These are phyloP conservation scores for Oxycera nigricornis DNA, from an alignment of 2,888 invertebrate genomes.

Conservation along the genomic window DNA sequence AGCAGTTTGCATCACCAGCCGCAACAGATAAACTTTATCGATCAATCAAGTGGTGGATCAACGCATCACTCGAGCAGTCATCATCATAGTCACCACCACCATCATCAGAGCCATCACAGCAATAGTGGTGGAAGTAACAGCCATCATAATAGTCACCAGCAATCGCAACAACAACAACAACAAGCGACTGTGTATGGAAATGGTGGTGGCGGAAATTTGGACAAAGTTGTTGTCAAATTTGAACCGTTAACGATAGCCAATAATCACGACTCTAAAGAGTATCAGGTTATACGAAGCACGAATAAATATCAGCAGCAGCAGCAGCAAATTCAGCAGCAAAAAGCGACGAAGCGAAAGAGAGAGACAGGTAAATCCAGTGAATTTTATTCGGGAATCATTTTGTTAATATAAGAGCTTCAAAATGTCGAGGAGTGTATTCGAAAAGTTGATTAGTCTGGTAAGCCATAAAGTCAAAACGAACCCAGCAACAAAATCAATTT, in stretches of 20 bases:
- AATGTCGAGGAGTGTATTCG: too few relatives aligned
- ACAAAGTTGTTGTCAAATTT: conserved; percentile 46
- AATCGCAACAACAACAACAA: conserved; percentile 36
- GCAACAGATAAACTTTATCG: conserved; percentile 42
- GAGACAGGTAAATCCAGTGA: conserved; percentile 51
- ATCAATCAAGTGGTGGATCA: conserved; percentile 34
- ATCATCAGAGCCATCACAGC: conserved; percentile 37
- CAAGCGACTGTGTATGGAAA: conserved; percentile 33
- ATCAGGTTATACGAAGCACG: conserved; percentile 48
- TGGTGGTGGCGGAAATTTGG: conserved; percentile 44
- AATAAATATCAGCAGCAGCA: conserved; percentile 50
- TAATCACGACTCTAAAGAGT: conserved; percentile 43
- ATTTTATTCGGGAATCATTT: background rate
- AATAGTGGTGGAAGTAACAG: background rate
- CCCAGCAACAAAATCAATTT: too few relatives aligned
- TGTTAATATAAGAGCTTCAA: too few relatives aligned
- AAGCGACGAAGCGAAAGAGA: conserved; percentile 51
- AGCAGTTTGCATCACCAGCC: conserved; percentile 42
- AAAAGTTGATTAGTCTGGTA: too few relatives aligned
- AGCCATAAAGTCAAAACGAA: too few relatives aligned
- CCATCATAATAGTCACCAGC: conserved; percentile 36
- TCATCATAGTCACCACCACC: conserved; percentile 32
- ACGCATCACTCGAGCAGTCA: background rate
- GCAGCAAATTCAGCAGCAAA: conserved; percentile 46
- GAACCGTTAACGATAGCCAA: conserved; percentile 42